A percentile compares a stretch with the other conserved stretches of the same genome.
Evolutionary conservation across 2,113 vertebrate species (phyloP).

Genomic region (Telmatochromis brachygnathus): DNA sequence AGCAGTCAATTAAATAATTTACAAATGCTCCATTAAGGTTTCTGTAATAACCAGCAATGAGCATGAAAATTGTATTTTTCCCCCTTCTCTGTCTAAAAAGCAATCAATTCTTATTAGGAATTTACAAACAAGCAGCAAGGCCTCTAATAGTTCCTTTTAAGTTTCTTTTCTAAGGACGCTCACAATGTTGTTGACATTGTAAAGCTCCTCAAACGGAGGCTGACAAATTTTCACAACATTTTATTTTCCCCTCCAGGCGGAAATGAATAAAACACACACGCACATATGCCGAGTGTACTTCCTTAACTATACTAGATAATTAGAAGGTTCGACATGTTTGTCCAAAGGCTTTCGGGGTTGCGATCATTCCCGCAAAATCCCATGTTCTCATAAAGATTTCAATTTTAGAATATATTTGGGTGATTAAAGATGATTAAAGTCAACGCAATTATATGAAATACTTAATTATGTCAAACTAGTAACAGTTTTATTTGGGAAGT

Average conservation of each 20-base stretch:
- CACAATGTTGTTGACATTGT: slow-evolving; percentile 29
- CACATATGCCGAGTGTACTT: slow-evolving; percentile 49
- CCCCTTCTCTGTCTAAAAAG: not conserved
- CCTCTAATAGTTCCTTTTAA: slow-evolving; percentile 3
- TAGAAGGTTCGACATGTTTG: slow-evolving; percentile 69
- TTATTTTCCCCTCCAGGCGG: slow-evolving; percentile 6
- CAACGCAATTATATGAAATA: slow-evolving; percentile 66
- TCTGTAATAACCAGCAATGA: slow-evolving; percentile 11
- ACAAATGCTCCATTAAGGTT: slow-evolving; percentile 39
- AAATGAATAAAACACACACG: slow-evolving; percentile 37
- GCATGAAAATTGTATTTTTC: slow-evolving; percentile 9
- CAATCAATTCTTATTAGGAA: slow-evolving; percentile 4
- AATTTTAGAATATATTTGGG: slow-evolving; percentile 74
- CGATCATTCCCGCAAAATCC: slow-evolving; percentile 68
- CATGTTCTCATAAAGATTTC: slow-evolving; percentile 67
- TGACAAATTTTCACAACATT: slow-evolving; percentile 43
- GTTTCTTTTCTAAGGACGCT: not conserved
- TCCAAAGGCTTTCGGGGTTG: slow-evolving; percentile 58
- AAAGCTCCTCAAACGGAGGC: slow-evolving; percentile 10
- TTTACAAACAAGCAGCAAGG: slow-evolving; percentile 5
- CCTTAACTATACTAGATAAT: slow-evolving; percentile 61
- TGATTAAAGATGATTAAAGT: slow-evolving; percentile 74
- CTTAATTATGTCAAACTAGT: slow-evolving; percentile 69
- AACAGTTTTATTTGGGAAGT: slow-evolving; percentile 68
- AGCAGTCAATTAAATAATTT: slow-evolving; percentile 48